These are phyloP conservation scores for Antheraea pernyi DNA, from an alignment of 1,140 invertebrate genomes.

Conservation along the genomic window DNA sequence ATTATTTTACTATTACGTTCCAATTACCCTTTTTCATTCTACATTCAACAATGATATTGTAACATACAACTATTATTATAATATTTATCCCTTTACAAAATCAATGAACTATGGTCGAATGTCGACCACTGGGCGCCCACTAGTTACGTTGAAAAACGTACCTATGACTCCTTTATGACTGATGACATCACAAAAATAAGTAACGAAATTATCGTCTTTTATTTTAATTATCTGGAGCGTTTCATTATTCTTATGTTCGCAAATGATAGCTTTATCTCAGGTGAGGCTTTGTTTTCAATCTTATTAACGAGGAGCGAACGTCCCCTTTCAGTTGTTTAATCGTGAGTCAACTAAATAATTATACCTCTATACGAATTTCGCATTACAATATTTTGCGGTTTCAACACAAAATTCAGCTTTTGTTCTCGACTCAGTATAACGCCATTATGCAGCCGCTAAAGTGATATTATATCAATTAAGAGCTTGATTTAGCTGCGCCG, in stretches of 20 bases:
- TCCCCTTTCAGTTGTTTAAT: slow-evolving; percentile 29
- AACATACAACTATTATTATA: too few species aligned
- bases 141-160: too few species aligned
- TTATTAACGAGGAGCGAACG: slow-evolving; percentile 29
- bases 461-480: slow-evolving; percentile 71
- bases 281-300: slow-evolving; percentile 19
- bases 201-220: neutral
- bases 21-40: too few species aligned
- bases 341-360: slow-evolving; percentile 44
- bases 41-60: too few species aligned
- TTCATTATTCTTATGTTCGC: slow-evolving; percentile 1
- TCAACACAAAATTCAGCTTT: slow-evolving; percentile 65
- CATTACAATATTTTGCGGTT: slow-evolving; percentile 61
- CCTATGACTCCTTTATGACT: neutral
- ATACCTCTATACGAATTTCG: slow-evolving; percentile 36
- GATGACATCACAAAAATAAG: slow-evolving; percentile 1
- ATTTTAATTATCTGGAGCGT: neutral
- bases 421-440: slow-evolving; percentile 57
- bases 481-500: slow-evolving; percentile 54
- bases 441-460: slow-evolving; percentile 64
- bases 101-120: too few species aligned
- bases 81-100: too few species aligned
- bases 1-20: too few species aligned
- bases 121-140: too few species aligned
- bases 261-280: slow-evolving; percentile 19